A percentile compares a stretch with the other conserved stretches of the same genome.
Conservation (phyloP, 2,113 vertebrate genomes). For the Atrichornis clamosus region DNA sequence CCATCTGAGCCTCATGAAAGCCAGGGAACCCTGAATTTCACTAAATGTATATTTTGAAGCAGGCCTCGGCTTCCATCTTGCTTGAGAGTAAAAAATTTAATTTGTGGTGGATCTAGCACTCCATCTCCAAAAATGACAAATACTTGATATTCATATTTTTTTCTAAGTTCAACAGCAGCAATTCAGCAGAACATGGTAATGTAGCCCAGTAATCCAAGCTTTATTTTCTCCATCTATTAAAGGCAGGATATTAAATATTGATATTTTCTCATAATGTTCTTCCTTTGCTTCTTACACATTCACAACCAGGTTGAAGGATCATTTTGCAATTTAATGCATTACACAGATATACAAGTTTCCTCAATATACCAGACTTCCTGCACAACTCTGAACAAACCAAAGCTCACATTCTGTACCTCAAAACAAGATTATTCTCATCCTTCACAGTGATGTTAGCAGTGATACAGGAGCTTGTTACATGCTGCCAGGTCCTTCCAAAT, state of each 20-base stretch:
- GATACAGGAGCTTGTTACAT: neutral
- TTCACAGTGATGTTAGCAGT: neutral
- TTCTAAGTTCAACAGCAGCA: neutral
- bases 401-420: neutral
- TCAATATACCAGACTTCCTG: neutral
- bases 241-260: conserved; percentile 2
- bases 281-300: neutral
- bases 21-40: neutral
- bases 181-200: neutral
- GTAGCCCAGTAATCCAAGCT: neutral
- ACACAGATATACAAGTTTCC: neutral
- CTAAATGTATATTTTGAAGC: neutral
- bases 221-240: neutral
- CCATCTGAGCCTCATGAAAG: neutral
- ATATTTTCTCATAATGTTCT: neutral
- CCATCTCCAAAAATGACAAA: neutral
- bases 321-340: neutral
- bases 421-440: neutral
- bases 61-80: neutral
- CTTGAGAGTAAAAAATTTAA: neutral
- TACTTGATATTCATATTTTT: conserved; percentile 1
- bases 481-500: neutral
- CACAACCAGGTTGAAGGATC: neutral
- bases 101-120: neutral
- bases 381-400: neutral